Percentiles rank a stretch among this genome's conserved stretches.
phyloP scores from a whole-genome alignment of 1,140 invertebrate genomes.

The Vanessa atalanta region DNA sequence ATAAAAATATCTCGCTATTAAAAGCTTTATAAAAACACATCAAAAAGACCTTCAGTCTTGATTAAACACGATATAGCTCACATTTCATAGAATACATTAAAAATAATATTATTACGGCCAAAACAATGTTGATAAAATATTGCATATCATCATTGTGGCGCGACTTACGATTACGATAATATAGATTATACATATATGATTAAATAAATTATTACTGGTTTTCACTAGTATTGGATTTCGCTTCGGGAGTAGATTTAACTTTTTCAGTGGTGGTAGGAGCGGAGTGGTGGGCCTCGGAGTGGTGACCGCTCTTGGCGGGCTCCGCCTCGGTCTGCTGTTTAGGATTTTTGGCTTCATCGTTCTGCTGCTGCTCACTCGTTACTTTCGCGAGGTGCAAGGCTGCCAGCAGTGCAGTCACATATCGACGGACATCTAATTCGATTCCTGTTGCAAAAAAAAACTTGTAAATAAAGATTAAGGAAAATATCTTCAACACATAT shows the following conservation, averaged over 20 bases:
- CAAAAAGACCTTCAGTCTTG: conserved; percentile 38
- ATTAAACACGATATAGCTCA: conserved; percentile 16
- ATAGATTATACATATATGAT: conserved; percentile 19
- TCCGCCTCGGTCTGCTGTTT: conserved; percentile 41
- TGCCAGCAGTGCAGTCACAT: conserved; percentile 83
- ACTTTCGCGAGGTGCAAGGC: conserved; percentile 84
- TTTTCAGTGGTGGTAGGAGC: conserved; percentile 81
- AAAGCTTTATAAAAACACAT: conserved; percentile 24
- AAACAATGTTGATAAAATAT: conserved; percentile 39
- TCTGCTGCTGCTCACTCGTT: conserved; percentile 82
- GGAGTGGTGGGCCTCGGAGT: conserved; percentile 66
- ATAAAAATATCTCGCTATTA: conserved; percentile 12
- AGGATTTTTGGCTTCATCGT: conserved; percentile 57
- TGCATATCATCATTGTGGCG: conserved; percentile 41
- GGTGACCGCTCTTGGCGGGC: conserved; percentile 22
- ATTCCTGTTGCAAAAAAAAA: conserved; percentile 47
- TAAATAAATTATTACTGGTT: conserved; percentile 35
- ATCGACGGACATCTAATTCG: conserved; percentile 82
- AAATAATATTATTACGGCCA: conserved; percentile 30
- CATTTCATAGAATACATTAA: conserved; percentile 23
- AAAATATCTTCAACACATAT: not conserved
- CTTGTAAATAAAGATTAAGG: not conserved
- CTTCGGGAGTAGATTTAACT: conserved; percentile 66
- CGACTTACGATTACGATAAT: conserved; percentile 25
- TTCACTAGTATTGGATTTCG: conserved; percentile 54